A percentile compares a stretch with the other conserved stretches of the same genome.
phyloP scores from a whole-genome alignment of 2,113 vertebrate genomes.

The Ginglymostoma cirratum region DNA sequence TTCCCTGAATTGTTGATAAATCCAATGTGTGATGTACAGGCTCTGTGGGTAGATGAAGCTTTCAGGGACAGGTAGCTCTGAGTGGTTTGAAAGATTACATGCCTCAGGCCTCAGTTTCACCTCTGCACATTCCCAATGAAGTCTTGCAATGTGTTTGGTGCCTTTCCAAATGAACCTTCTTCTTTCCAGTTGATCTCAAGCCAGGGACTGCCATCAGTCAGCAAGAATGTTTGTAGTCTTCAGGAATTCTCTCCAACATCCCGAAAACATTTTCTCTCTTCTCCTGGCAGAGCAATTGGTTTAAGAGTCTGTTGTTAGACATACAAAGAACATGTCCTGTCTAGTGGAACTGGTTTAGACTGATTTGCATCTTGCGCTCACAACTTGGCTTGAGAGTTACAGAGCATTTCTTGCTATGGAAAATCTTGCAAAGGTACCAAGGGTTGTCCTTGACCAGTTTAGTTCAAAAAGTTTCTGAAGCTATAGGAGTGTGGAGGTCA shows the following conservation, averaged over 20 bases:
- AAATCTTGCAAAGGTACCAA: neutral
- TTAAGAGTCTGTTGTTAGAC: neutral
- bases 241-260: neutral
- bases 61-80: neutral
- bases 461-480: neutral
- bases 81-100: neutral
- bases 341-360: neutral
- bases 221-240: neutral
- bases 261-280: neutral
- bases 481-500: neutral
- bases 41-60: neutral
- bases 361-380: neutral
- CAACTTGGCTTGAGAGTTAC: neutral
- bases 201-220: neutral
- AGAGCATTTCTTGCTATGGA: neutral
- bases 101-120: neutral
- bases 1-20: neutral
- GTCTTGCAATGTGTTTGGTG: neutral
- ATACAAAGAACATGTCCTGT: neutral
- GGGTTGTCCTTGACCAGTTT: too few species aligned
- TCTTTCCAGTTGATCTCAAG: neutral
- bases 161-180: neutral
- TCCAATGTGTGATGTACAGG: neutral
- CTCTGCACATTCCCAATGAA: neutral
- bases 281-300: neutral